Conservation (phyloP, 2,113 vertebrate species). For the Prinia subflava region DNA sequence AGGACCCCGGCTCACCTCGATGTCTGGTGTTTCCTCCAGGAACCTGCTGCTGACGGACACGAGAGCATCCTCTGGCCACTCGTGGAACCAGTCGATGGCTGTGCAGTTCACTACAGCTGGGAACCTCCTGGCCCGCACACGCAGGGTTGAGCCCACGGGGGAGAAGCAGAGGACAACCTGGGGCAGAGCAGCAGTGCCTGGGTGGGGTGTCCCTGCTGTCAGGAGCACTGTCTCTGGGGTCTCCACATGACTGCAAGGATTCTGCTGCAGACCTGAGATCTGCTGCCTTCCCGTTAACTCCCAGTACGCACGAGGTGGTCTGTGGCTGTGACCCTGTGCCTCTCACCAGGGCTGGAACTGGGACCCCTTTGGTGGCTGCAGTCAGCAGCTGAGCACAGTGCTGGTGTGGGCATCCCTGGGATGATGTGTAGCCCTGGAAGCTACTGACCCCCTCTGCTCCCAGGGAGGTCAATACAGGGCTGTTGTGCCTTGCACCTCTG, state of each 20-base stretch:
- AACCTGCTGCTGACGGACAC: conserved; percentile 75
- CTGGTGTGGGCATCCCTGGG: rapidly evolving
- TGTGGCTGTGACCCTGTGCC: not conserved
- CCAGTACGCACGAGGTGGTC: rapidly evolving
- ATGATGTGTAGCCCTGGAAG: rapidly evolving
- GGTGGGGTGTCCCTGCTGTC: rapidly evolving
- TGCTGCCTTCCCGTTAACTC: not conserved
- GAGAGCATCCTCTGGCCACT: conserved; percentile 74
- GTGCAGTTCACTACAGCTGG: conserved; percentile 77
- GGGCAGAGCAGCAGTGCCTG: not conserved
- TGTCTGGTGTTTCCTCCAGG: conserved; percentile 66
- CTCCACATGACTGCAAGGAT: not conserved
- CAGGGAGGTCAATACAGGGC: not conserved
- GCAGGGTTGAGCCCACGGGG: conserved; percentile 74
- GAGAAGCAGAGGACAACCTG: conserved; percentile 80
- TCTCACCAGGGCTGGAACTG: not conserved
- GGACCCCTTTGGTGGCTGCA: not conserved
- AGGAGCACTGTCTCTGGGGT: rapidly evolving
- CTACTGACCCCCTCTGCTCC: not conserved
- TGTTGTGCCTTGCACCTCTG: not conserved
- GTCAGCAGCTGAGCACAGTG: not conserved
- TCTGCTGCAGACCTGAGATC: not conserved
- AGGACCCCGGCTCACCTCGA: conserved; percentile 38
- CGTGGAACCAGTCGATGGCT: conserved; percentile 77
- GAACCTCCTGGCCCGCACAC: conserved; percentile 72